Conservation (phyloP, 92 coral and sea anemone genomes). For the Paramuricea clavata region DNA sequence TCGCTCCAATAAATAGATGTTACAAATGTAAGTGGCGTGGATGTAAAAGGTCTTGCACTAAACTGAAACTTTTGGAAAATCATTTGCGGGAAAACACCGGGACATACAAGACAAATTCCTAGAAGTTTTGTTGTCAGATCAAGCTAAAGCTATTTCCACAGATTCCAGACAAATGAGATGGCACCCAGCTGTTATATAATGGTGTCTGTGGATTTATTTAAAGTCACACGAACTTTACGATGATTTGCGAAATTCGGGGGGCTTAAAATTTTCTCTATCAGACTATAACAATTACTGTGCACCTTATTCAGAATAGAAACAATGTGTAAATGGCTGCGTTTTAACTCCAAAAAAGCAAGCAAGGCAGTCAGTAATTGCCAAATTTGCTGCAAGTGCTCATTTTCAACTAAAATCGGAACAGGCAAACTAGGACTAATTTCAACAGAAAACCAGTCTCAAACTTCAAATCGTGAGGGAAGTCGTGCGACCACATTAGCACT, state of each 20-base stretch:
- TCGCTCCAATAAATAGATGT: conserved; percentile 36
- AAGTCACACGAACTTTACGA: conserved; percentile 42
- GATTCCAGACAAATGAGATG: conserved; percentile 46
- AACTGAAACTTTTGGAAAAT: conserved; percentile 41
- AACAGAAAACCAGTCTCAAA: too few species aligned
- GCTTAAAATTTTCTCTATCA: conserved; percentile 33
- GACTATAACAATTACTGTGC: conserved; percentile 52
- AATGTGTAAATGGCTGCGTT: too few species aligned
- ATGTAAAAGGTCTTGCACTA: conserved; percentile 8
- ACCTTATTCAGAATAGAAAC: too few species aligned
- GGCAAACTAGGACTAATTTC: too few species aligned
- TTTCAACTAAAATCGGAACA: too few species aligned
- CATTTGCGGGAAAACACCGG: conserved; percentile 49
- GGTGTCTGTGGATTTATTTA: conserved; percentile 42
- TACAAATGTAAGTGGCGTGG: conserved; percentile 42
- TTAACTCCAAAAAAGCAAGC: too few species aligned
- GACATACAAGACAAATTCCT: conserved; percentile 9
- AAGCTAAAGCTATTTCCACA: conserved; percentile 35
- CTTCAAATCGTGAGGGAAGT: too few species aligned
- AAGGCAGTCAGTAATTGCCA: too few species aligned
- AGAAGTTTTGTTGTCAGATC: conserved; percentile 32
- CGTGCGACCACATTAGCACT: too few species aligned
- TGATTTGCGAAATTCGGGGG: conserved; percentile 37
- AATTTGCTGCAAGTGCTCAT: too few species aligned
- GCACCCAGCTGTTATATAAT: conserved; percentile 33